These are phyloP conservation scores for Aleiodes leptofemur DNA, from an alignment of 2,888 invertebrate genomes.

Conservation along the genomic window DNA sequence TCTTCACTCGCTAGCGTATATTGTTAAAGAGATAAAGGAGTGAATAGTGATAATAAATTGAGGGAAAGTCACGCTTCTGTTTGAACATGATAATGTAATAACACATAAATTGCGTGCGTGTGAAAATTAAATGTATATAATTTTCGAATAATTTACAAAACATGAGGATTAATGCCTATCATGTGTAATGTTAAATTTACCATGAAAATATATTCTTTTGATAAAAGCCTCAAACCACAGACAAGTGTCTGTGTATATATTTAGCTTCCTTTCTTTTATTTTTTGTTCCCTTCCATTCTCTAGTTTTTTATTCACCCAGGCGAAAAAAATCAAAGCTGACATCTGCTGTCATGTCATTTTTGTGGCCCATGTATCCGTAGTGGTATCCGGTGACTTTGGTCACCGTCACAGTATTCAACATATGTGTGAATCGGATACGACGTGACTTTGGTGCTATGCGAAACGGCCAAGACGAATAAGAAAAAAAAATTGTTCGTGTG, in stretches of 20 bases:
- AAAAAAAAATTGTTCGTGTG: conserved; percentile 1
- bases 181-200: conserved; percentile 4
- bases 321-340: conserved; percentile 19
- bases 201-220: neutral
- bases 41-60: no score
- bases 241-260: conserved; percentile 27
- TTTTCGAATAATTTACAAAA: no score
- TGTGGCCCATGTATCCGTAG: conserved; percentile 4
- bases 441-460: conserved; percentile 16
- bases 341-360: conserved; percentile 19
- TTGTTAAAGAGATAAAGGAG: no score
- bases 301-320: neutral
- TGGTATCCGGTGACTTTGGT: conserved; percentile 18
- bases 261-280: conserved; percentile 13
- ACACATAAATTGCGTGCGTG: no score
- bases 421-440: conserved; percentile 17
- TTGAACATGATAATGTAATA: no score
- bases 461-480: neutral
- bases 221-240: neutral
- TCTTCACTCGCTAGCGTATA: no score
- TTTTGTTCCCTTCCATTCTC: conserved; percentile 13
- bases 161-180: no score
- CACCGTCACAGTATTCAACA: conserved; percentile 5
- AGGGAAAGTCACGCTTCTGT: no score
- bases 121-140: no score